Percentiles rank a stretch among this genome's conserved stretches.
Evolutionary conservation across 1,140 invertebrate genomes (phyloP).

Genomic region (Leptestheria dahalacensis): DNA sequence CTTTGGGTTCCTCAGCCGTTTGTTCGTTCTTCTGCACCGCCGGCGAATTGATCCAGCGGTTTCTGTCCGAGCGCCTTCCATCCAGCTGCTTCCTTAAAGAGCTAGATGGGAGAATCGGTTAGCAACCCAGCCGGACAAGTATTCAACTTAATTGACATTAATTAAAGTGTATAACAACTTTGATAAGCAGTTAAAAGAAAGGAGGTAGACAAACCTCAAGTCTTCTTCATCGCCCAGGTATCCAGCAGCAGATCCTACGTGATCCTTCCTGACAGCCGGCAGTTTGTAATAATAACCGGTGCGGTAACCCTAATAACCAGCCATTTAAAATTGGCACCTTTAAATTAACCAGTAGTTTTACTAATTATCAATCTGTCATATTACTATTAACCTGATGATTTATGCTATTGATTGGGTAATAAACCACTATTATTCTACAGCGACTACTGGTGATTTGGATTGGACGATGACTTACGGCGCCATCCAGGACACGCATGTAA

Average conservation of each 20-base stretch:
- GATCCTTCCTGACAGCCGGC: neutral
- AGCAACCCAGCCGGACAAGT: too few species aligned
- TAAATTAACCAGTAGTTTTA: too few species aligned
- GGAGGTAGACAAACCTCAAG: too few species aligned
- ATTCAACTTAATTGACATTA: too few species aligned
- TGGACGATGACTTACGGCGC: conserved; percentile 52
- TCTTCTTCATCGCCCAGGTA: neutral
- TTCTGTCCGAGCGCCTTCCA: neutral
- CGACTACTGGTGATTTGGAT: too few species aligned
- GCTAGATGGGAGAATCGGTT: neutral
- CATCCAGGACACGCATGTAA: conserved; percentile 94
- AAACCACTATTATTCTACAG: too few species aligned
- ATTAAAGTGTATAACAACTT: too few species aligned
- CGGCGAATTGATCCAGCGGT: neutral
- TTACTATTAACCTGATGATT: too few species aligned
- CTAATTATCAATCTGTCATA: too few species aligned
- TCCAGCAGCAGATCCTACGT: neutral
- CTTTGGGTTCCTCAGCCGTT: neutral
- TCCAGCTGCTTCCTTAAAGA: neutral
- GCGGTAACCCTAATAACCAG: neutral
- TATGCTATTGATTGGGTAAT: too few species aligned
- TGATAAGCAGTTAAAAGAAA: too few species aligned
- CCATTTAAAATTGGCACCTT: too few species aligned
- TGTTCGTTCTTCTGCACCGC: neutral
- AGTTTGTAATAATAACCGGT: neutral